These are phyloP conservation scores for Pteruthius melanotis DNA, from an alignment of 2,113 vertebrate genomes.

Conservation along the genomic window DNA sequence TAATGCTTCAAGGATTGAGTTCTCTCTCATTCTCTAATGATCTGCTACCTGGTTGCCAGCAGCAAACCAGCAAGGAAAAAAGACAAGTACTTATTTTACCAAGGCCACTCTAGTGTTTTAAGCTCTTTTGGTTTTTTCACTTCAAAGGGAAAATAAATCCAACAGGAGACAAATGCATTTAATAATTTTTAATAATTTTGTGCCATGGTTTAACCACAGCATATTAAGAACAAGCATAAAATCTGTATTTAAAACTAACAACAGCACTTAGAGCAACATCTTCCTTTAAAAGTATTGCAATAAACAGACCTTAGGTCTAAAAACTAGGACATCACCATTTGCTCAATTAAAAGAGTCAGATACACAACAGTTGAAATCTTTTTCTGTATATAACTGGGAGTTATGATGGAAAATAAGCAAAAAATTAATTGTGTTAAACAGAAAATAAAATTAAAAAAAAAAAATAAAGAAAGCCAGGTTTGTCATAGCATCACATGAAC, in stretches of 20 bases:
- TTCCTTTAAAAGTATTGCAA: conserved; percentile 91
- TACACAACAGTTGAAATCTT: conserved; percentile 78
- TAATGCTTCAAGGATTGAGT: neutral
- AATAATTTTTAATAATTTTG: conserved; percentile 85
- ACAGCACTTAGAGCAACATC: conserved; percentile 91
- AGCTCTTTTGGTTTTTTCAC: neutral
- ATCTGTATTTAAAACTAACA: conserved; percentile 88
- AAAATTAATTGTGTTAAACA: conserved; percentile 66
- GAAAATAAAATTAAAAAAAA: neutral
- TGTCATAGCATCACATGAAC: conserved; percentile 69
- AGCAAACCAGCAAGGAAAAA: neutral
- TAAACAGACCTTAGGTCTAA: conserved; percentile 90
- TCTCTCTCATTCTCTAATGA: accelerated
- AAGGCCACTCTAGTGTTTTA: neutral
- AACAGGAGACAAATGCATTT: conserved; percentile 56
- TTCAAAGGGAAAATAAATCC: conserved; percentile 8
- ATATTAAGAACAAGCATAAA: conserved; percentile 91
- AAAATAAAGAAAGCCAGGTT: conserved; percentile 76
- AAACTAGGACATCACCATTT: conserved; percentile 88
- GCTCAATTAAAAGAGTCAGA: conserved; percentile 83
- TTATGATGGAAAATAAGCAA: conserved; percentile 68
- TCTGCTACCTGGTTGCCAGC: neutral
- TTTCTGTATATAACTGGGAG: conserved; percentile 65
- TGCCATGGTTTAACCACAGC: conserved; percentile 89
- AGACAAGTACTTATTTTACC: neutral